These are phyloP conservation scores for Enteromius thamalakanensis DNA, from an alignment of 2,797 vertebrate genomes.

Conservation along the genomic window DNA sequence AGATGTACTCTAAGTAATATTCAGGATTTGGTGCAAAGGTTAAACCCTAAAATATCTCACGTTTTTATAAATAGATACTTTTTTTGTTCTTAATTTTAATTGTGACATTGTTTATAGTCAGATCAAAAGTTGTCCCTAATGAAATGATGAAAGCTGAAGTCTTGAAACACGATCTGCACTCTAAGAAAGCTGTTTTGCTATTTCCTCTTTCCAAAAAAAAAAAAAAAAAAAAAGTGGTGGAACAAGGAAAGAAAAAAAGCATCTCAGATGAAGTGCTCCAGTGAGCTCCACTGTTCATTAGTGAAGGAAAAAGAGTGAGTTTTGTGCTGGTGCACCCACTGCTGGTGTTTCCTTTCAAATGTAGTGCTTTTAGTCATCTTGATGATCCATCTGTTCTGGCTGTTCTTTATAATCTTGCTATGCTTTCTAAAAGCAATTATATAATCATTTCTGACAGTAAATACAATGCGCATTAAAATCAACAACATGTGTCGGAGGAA, in stretches of 20 bases:
- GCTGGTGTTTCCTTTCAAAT: background rate
- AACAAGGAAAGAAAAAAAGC: background rate
- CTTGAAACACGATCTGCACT: background rate
- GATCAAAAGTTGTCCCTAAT: background rate
- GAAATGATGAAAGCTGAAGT: background rate
- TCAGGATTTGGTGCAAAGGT: background rate
- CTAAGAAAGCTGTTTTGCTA: background rate
- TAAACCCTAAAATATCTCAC: background rate
- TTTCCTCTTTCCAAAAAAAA: background rate
- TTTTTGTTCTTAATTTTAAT: background rate
- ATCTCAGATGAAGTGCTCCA: conserved; percentile 1
- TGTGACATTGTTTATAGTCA: background rate
- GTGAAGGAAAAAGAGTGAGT: background rate
- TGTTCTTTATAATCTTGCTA: background rate
- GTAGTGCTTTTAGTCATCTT: background rate
- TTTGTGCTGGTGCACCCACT: conserved; percentile 15
- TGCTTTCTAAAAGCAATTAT: background rate
- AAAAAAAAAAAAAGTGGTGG: background rate
- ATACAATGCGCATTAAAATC: background rate
- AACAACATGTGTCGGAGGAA: background rate
- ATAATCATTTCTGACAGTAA: conserved; percentile 8
- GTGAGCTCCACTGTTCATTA: conserved; percentile 1
- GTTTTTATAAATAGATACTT: background rate
- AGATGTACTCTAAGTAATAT: background rate
- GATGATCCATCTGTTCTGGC: background rate